Base-by-base conservation (phyloP, 2,113 vertebrate genomes). In the Laticauda laticaudata region DNA sequence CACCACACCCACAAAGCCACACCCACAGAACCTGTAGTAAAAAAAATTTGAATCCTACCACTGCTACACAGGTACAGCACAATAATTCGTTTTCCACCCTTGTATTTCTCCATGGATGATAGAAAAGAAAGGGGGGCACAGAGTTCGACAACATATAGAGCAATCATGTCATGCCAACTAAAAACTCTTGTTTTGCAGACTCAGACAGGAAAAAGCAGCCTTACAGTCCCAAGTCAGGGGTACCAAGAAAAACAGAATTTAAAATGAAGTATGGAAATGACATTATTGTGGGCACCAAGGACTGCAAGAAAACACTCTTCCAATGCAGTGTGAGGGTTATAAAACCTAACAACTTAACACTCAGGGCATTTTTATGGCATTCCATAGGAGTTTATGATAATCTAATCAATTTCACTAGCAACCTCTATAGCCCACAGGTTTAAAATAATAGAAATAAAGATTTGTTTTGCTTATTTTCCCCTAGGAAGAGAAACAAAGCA, bases 381-480 rank as follows among this genome's bases (percentile, higher is more conserved):
- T 89, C 69, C 20, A 59, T 9, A 3, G 29, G 53, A n/a, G 29
- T 43, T 69, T 24, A 90, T 89, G 69, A 85, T 85, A 89, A 92
- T 86, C 87, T 59, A 89, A 90, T 90, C 87, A 51, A 92, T 92
- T 92, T 92, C 48, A 88, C 14, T 55, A 59, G 57, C 69, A 90
- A 90, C 5, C 43, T 90, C 59, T 92, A n/a, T 86, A 92, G 39
- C 64, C 54, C 55, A 86, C 24, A 90, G 88, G 54, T 90, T 51
- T 86, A 53, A n/a, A 75, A 59, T 39, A n/a, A 81, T 14, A 51
- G 85, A 92, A 56, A 92, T 92, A 92, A 92, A 90, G 88, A 51
- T 85, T 85, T 57, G 3, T n/a, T 85, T 39, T 59, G 86, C 55
- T 69, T 86, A 59, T 92, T 57, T 89, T 85, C 87, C 53, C 64